Evolutionary conservation across 2,113 vertebrate genomes (phyloP), one percentile per base, ranked within the genome.

Genomic region (Stegostoma tigrinum): DNA sequence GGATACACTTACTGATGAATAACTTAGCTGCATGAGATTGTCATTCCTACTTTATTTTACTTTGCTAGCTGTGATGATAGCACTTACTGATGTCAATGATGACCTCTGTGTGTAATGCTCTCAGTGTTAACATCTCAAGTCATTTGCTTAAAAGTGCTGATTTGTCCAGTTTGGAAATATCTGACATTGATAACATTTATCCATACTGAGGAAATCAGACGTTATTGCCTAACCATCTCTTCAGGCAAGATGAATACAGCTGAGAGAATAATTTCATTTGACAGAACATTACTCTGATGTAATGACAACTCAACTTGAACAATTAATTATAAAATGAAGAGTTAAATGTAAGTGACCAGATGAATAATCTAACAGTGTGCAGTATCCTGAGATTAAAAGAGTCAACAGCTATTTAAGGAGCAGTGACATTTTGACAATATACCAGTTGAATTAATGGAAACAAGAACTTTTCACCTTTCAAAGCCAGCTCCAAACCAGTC

Each of bases 321-420:
- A 38, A 93, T 93, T 66, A 93, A 93, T 93, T 93, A 17, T 61
- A 93, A 93, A 93, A 19, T 93, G 61, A 93, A 93, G 66, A 93
- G 34, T 93, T 93, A 93, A 93, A 67, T 4, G 21, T 64, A 67
- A 66, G 89, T 66, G 61, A 34, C 52, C 27, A 4, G 52, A 64
- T 27, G 23, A 93, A 93, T 93, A 66, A 19, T 66, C 34, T 5
- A 91, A 91, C 17, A n/a, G 0, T 38, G 30, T 91, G 30, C 34
- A 23, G 61, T 38, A 64, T 93, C 64, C 89, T 66, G 5, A 67
- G 61, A 38, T 17, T 38, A 67, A 93, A 38, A 38, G 61, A 66
- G 0, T 38, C 34, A 24, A 3, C 24, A 30, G 24, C 23, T 24
- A 61, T 83, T 89, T 90, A 90, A 61, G 14, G 52, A 90, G 52